Base-by-base conservation (phyloP, 2,888 invertebrate genomes). In the Rhynchonema sp. region DNA sequence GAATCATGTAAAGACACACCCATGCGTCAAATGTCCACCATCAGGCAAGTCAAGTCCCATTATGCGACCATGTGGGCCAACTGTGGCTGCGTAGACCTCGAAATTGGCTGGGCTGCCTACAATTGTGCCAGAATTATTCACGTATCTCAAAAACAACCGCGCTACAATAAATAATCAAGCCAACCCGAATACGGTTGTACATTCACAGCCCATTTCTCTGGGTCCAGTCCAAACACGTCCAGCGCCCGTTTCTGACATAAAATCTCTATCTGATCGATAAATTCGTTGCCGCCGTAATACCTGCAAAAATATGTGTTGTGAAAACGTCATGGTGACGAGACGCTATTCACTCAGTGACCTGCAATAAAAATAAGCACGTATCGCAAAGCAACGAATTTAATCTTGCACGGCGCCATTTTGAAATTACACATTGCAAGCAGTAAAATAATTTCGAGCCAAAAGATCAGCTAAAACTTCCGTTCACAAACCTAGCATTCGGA, bases 261-360 rank as follows among this genome's bases (percentile, higher is more conserved):
- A 38, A 83, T 69, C 78, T 96, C 96, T 65, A 96, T 82, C 79
- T 92, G 80, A 77, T 96, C 96, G 66, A 98, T 90, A 70, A 80
- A 85, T 75, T 96, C 86, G 78, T 92, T 94, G 54, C 96, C 96
- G 64, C 94, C 96, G 76, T 98, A 96, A 74, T 96, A 96, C 71
- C 92, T 91, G 67, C 38, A 28, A 28, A 52, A n/a, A n/a, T n/a
- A n/a, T n/a, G 62, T 53, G 23, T 56, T 46, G 26, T 58, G 22
- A 2, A 56, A 38, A 22, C n/a, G 1, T 6, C 20, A 6, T 49
- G 29, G 23, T 23, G 30, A 25, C 0, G 27, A 1, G 2, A 49
- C 17, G 1, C 22, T 59, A 60, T 53, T 25, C 17, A 60, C 58
- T 26, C 20, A 23, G 20, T 26, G 56, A 29, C 25, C 17, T 22